These are phyloP conservation scores for Xyrauchen texanus DNA, from an alignment of 2,113 vertebrate genomes.

Conservation along the genomic window DNA sequence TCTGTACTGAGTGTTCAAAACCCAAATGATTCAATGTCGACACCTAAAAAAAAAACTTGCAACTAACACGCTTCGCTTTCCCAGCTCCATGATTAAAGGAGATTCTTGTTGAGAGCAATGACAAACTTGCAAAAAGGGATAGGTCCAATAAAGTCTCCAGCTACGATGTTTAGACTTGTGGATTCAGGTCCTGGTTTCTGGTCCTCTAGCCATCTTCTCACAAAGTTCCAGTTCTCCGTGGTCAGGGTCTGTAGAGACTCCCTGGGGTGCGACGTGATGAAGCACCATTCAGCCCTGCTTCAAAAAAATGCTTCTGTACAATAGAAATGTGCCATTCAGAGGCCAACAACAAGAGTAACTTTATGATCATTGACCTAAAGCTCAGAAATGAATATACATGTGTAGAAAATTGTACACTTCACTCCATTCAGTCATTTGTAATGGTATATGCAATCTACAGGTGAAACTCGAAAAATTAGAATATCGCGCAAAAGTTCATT, in stretches of 20 bases:
- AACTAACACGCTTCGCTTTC: not conserved
- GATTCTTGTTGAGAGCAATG: conserved; percentile 81
- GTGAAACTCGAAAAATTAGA: too few species aligned
- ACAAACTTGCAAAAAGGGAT: conserved; percentile 78
- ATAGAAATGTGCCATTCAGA: not conserved
- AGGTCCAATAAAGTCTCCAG: conserved; percentile 84
- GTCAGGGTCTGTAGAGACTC: conserved; percentile 79
- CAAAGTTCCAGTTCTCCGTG: conserved; percentile 68
- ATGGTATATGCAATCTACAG: too few species aligned
- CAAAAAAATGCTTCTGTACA: conserved; percentile 83
- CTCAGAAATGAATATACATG: too few species aligned
- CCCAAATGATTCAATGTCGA: too few species aligned
- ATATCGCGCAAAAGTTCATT: too few species aligned
- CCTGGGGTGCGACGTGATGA: conserved; percentile 71
- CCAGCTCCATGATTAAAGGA: conserved; percentile 47
- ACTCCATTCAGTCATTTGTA: too few species aligned
- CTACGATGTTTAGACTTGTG: conserved; percentile 83
- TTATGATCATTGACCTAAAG: too few species aligned
- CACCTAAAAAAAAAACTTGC: not conserved
- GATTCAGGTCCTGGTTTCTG: conserved; percentile 78
- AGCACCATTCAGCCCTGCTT: conserved; percentile 82
- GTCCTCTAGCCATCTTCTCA: conserved; percentile 78
- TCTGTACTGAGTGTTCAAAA: too few species aligned
- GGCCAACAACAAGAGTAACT: too few species aligned
- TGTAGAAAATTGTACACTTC: too few species aligned